Evolutionary conservation across 2,797 vertebrate species (phyloP).

Genomic region (Tragopan temminckii): DNA sequence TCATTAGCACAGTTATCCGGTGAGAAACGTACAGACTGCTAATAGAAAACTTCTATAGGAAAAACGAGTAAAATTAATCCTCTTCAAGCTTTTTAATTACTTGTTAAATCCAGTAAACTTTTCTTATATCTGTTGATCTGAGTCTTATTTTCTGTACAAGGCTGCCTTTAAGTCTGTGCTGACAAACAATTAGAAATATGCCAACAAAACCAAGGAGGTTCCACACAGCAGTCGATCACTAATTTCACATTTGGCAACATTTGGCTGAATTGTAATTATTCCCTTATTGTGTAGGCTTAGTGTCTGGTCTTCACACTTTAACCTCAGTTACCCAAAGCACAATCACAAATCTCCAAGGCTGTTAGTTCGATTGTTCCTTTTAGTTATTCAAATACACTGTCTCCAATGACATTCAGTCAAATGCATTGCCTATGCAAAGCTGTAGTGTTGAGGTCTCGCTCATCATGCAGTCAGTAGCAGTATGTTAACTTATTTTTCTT

Average conservation of each 20-base stretch:
- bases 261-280: not conserved
- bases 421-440: not conserved
- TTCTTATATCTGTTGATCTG: not conserved
- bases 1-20: not conserved
- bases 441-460: not conserved
- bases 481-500: not conserved
- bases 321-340: not conserved
- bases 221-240: not conserved
- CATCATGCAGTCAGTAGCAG: not conserved
- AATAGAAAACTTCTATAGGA: not conserved
- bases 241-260: not conserved
- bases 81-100: not conserved
- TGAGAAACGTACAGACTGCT: not conserved
- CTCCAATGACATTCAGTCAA: not conserved
- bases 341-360: not conserved
- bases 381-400: not conserved
- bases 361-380: not conserved
- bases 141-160: accelerated
- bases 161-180: not conserved
- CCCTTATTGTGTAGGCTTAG: not conserved
- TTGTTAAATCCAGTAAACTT: not conserved
- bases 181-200: not conserved
- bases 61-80: not conserved
- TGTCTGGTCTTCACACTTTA: not conserved
- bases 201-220: not conserved